Percentiles rank a stretch among this genome's conserved stretches.
Conservation (phyloP, 2,797 vertebrate genomes). For the Spheniscus humboldti region DNA sequence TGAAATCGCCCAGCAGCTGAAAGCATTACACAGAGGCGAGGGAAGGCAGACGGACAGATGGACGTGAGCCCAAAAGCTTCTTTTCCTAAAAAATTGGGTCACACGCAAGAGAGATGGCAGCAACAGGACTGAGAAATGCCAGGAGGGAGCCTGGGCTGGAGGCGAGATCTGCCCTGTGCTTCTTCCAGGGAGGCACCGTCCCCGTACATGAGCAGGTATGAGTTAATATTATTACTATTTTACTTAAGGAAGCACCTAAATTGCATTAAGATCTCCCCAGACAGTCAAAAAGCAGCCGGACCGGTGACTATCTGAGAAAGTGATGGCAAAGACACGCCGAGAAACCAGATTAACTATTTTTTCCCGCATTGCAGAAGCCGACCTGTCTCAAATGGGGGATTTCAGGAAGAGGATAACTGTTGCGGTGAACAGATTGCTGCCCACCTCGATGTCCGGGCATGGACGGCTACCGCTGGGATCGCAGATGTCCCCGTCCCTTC, state of each 20-base stretch:
- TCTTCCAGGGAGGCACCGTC: not conserved
- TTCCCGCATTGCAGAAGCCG: fast-evolving
- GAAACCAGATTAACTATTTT: not conserved
- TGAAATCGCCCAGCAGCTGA: not conserved
- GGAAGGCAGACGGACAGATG: not conserved
- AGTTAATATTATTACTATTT: not conserved
- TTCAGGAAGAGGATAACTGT: not conserved
- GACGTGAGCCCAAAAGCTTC: not conserved
- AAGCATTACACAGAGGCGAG: not conserved
- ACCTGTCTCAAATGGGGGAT: not conserved
- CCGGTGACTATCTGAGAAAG: not conserved
- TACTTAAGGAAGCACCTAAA: not conserved
- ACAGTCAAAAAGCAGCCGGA: not conserved
- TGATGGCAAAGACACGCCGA: fast-evolving
- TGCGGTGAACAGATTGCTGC: not conserved
- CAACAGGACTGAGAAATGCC: not conserved
- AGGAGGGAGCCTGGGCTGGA: not conserved
- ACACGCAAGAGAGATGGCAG: not conserved
- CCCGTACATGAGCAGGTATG: fast-evolving
- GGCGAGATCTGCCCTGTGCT: not conserved
- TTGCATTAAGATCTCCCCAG: not conserved
- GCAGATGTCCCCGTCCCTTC: not conserved
- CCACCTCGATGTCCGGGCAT: not conserved
- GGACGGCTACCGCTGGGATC: not conserved
- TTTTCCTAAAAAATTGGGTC: not conserved